Evolutionary conservation across 1,140 invertebrate species (phyloP), one percentile per base, ranked within the genome.

Genomic region (Odontomachus brunneus): DNA sequence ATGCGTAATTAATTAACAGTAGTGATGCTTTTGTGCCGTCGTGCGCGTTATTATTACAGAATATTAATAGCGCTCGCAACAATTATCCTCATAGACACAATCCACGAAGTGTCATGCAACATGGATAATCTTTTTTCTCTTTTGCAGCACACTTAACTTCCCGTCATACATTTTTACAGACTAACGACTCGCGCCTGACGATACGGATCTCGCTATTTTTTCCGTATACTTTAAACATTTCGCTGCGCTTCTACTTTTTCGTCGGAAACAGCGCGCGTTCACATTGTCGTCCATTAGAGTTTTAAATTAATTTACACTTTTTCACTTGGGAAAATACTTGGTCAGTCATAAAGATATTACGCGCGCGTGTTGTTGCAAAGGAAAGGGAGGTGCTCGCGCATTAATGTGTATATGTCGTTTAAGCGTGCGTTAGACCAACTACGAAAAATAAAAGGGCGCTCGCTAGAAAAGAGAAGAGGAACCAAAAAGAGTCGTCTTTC

Each of bases 1-100:
- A 71, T 71, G 33, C 9, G n/a, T 59, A 71, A 78, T 78, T 78
- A 78, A 22, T 57, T 80, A 57, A 69, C 29, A 4, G 17, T 44
- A 17, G 17, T n/a, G 60, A 71, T 80, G 57, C 66, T 29, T 51
- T 80, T 80, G 63, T 14, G 44, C 4, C 44, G 51, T 48, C 17
- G 12, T n/a, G n/a, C 48, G 44, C n/a, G 9, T 14, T 17, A 44
- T 44, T 44, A 71, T 80, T 57, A 71, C 14, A n/a, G 9, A 33
- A 48, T 48, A 69, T 29, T 29, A 38, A 57, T 80, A 71, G 55
- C 49, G 17, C 15, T 33, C 65, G 33, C 7, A 69, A 69, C 38
- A 71, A 59, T 80, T 69, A 80, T 57, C 57, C 38, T 44, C 9
- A 9, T 48, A 48, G 22, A 80, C 3, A 7, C 11, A 19, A 44